A percentile compares a stretch with the other conserved stretches of the same genome.
Evolutionary conservation across 2,888 invertebrate genomes (phyloP).

Genomic region (Choristoneura rosaceana): DNA sequence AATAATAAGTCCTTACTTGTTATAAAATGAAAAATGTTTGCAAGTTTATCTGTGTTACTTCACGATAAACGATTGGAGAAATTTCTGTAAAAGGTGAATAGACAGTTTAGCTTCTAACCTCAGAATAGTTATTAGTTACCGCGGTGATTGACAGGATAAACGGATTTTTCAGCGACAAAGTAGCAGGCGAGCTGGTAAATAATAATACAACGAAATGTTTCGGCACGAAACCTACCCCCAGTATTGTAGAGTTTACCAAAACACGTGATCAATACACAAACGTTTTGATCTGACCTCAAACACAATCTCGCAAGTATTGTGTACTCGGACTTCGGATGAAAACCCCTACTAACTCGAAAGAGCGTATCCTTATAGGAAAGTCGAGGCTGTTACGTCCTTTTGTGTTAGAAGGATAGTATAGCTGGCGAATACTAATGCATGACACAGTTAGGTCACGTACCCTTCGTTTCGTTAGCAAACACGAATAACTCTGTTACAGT

Average conservation of each 20-base stretch:
- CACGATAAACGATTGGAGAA: too few relatives aligned
- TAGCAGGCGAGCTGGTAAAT: too few relatives aligned
- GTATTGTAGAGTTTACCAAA: background rate
- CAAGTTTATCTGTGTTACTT: too few relatives aligned
- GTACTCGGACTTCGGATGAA: constrained; percentile 9
- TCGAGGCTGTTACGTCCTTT: background rate
- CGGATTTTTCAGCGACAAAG: too few relatives aligned
- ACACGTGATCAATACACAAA: constrained; percentile 9
- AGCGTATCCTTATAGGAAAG: background rate
- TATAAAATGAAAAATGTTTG: too few relatives aligned
- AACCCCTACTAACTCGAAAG: background rate
- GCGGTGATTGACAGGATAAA: too few relatives aligned
- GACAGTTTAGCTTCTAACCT: too few relatives aligned
- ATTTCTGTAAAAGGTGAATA: too few relatives aligned
- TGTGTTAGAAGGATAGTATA: background rate
- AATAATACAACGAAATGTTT: background rate
- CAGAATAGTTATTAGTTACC: too few relatives aligned
- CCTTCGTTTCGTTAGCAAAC: constrained; percentile 26
- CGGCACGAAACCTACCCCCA: background rate
- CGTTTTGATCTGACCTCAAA: constrained; percentile 17
- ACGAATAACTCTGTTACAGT: constrained; percentile 20
- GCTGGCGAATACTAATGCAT: constrained; percentile 27
- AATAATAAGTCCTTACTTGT: too few relatives aligned
- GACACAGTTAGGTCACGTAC: constrained; percentile 32
- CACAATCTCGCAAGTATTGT: background rate